Percentiles rank a stretch among this genome's conserved stretches.
Evolutionary conservation across 2,797 vertebrate species (phyloP).

Genomic region (Platalea minor): DNA sequence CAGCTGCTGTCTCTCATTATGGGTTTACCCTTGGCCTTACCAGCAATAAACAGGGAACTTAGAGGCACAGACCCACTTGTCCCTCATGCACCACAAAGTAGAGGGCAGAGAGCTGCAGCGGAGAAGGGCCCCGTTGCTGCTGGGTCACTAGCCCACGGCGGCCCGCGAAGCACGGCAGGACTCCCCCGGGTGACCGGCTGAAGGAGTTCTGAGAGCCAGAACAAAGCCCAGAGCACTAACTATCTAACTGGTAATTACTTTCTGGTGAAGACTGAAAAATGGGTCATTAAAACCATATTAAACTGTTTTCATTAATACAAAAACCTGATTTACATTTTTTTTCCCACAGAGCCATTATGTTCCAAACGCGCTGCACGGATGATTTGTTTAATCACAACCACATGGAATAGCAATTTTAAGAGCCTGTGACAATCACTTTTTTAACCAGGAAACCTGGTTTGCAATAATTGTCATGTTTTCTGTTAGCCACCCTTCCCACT

Average conservation of each 20-base stretch:
- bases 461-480: slow-evolving; percentile 43
- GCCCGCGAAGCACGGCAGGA: neutral
- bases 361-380: slow-evolving; percentile 15
- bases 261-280: slow-evolving; percentile 73
- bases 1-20: neutral
- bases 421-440: slow-evolving; percentile 56
- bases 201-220: slow-evolving; percentile 47
- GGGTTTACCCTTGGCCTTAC: neutral
- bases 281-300: slow-evolving; percentile 73
- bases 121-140: neutral
- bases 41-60: accelerated
- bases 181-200: neutral
- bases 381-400: slow-evolving; percentile 70
- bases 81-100: neutral
- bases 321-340: slow-evolving; percentile 72
- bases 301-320: slow-evolving; percentile 71
- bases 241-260: slow-evolving; percentile 74
- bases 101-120: neutral
- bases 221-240: slow-evolving; percentile 68
- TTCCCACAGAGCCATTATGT: slow-evolving; percentile 69
- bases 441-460: slow-evolving; percentile 56
- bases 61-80: neutral
- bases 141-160: slow-evolving; percentile 12
- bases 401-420: slow-evolving; percentile 63
- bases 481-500: slow-evolving; percentile 30